These are phyloP conservation scores for Phorcus lineatus DNA, from an alignment of 2,888 invertebrate genomes.

Conservation along the genomic window DNA sequence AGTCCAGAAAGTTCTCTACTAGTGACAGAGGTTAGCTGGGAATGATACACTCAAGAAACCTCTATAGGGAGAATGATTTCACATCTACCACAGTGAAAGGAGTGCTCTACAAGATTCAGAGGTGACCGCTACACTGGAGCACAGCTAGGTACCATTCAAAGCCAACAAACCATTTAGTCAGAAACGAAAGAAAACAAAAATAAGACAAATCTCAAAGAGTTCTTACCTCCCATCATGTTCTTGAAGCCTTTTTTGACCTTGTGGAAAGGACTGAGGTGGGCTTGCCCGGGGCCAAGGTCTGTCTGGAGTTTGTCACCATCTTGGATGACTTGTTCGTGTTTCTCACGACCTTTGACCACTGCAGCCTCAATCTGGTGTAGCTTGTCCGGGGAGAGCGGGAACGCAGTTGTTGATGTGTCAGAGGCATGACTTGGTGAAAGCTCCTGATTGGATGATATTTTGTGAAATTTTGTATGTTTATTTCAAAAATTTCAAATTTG, in stretches of 20 bases:
- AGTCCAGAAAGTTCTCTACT: no score
- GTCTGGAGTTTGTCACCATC: constrained; percentile 10
- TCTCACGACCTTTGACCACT: constrained; percentile 34
- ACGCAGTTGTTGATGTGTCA: background rate
- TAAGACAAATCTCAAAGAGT: background rate
- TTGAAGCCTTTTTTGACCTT: constrained; percentile 49
- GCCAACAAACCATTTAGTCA: no score
- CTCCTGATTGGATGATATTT: background rate
- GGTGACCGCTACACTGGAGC: background rate
- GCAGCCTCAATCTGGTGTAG: constrained; percentile 37
- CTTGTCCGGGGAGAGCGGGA: constrained; percentile 41
- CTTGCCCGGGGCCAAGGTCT: background rate
- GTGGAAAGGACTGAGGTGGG: constrained; percentile 47
- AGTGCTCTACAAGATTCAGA: background rate
- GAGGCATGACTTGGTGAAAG: background rate
- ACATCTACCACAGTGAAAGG: background rate
- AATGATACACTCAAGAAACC: no score
- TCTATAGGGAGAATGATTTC: no score
- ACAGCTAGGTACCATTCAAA: no score
- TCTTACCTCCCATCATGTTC: constrained; percentile 59
- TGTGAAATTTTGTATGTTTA: no score
- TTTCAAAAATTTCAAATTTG: no score
- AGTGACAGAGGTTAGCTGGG: no score
- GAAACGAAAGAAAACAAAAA: no score
- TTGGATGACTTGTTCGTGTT: background rate